Base-by-base conservation (phyloP, 1,140 invertebrate species). In the Drosophila busckii region DNA sequence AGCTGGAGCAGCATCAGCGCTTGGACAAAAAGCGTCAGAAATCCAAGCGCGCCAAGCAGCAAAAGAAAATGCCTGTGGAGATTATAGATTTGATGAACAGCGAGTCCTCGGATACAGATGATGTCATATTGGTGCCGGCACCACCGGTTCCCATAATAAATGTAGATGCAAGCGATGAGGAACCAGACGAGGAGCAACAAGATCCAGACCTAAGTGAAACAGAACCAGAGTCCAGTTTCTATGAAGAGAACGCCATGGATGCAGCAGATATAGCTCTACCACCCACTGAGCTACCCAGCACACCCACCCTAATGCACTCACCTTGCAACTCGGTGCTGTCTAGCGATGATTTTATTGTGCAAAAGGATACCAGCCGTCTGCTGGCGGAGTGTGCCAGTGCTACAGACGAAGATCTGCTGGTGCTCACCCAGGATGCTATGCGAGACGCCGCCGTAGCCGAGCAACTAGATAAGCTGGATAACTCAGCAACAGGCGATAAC, bases 261-360 rank as follows among this genome's bases (percentile, higher is more conserved):
- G 56, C 83, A 9, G 35, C 71, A 2, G 83, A 85, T 53, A 56
- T 7, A 41, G 32, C 2, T 6, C 85, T 10, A 9, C 31, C 0
- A 10, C 46, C 9, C 41, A 56, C 6, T 32, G 19, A 3, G 5
- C 34, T 1, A 9, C 56, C 1, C 54, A 52, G 0, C 34, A 16
- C 13, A 3, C 15, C 8, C 2, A 8, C 25, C 45, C 4, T 29
- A 56, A 0, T 63, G 5, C 44, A 48, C 10, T 85, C 85, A 3
- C 85, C 85, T 2, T 70, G 45, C 25, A 73, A 46, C 9, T 86
- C 85, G 2, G 73, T 86, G 2, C 16, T 80, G 20, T 87, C 85
- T 1, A 69, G 65, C 10, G 85, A 87, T 64, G 85, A 87, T 29
- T 87, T 87, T 3, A 87, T 87, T 45, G 85, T 78, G 0, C 85